These are phyloP conservation scores for Alcis repandata DNA, from an alignment of 2,888 invertebrate genomes.

Conservation along the genomic window DNA sequence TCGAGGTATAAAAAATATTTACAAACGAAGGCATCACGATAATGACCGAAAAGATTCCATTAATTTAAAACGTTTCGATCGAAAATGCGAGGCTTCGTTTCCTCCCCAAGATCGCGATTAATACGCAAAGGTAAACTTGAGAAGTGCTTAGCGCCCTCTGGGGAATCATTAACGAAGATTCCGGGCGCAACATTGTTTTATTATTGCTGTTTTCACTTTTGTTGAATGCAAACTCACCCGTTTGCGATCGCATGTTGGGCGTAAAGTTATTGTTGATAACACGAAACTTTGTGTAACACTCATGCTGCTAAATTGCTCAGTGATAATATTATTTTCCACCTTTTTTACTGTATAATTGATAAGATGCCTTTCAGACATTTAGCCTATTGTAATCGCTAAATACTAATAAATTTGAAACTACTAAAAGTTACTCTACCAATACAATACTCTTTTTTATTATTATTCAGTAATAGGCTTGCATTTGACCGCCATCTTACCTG, in stretches of 20 bases:
- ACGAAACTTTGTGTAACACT: not conserved
- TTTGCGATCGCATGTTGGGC: constrained; percentile 1
- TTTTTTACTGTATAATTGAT: not conserved
- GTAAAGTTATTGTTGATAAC: constrained; percentile 8
- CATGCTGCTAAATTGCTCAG: not conserved
- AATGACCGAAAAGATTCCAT: constrained; percentile 46
- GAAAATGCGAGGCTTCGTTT: constrained; percentile 59
- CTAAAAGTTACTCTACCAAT: too few species aligned
- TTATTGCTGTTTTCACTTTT: constrained; percentile 44
- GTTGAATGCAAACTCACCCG: constrained; percentile 16
- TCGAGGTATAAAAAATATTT: constrained; percentile 17
- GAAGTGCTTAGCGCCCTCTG: constrained; percentile 51
- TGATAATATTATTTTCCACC: too few species aligned
- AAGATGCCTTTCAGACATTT: too few species aligned
- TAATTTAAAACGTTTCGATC: constrained; percentile 60
- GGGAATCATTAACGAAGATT: constrained; percentile 62
- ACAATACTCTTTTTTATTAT: too few species aligned
- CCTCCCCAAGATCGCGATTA: constrained; percentile 58
- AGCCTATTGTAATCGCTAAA: too few species aligned
- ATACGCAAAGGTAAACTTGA: constrained; percentile 57
- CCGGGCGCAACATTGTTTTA: constrained; percentile 56
- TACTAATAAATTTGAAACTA: too few species aligned
- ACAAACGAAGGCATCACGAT: constrained; percentile 42
- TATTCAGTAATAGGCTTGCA: too few species aligned
- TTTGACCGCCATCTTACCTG: too few species aligned